Evolutionary conservation across 1,140 invertebrate genomes (phyloP).

Genomic region (Diuraphis noxia): DNA sequence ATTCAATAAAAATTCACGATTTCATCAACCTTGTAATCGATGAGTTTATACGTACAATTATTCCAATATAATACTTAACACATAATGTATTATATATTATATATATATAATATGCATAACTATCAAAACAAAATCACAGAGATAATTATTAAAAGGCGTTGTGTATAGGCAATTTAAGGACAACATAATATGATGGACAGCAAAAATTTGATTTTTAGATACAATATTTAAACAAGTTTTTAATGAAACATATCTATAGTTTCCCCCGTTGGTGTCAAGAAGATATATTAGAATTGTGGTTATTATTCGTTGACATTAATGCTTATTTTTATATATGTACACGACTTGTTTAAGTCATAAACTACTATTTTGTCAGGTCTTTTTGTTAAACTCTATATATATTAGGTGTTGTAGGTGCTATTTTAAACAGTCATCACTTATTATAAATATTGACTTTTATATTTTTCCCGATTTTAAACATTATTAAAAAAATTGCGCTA

Average conservation of each 20-base stretch:
- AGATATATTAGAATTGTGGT: neutral
- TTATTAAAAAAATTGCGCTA: too few species aligned
- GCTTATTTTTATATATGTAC: neutral
- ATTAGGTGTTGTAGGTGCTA: neutral
- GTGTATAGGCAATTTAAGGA: neutral
- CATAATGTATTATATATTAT: too few species aligned
- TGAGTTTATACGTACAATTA: too few species aligned
- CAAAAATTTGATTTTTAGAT: neutral
- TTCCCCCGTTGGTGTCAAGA: accelerated
- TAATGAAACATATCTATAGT: neutral
- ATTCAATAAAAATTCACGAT: neutral
- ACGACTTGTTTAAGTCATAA: neutral
- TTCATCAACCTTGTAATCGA: neutral
- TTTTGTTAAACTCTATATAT: too few species aligned
- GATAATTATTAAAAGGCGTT: neutral
- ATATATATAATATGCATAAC: too few species aligned
- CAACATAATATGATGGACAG: neutral
- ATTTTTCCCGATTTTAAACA: too few species aligned
- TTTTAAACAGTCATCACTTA: neutral
- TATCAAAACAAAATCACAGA: neutral
- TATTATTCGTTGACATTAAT: neutral
- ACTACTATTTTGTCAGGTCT: too few species aligned
- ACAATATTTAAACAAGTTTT: neutral
- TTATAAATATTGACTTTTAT: too few species aligned
- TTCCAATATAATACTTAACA: too few species aligned